Evolutionary conservation across 2,113 vertebrate genomes (phyloP).

Genomic region (Phrynosoma blainvillii): DNA sequence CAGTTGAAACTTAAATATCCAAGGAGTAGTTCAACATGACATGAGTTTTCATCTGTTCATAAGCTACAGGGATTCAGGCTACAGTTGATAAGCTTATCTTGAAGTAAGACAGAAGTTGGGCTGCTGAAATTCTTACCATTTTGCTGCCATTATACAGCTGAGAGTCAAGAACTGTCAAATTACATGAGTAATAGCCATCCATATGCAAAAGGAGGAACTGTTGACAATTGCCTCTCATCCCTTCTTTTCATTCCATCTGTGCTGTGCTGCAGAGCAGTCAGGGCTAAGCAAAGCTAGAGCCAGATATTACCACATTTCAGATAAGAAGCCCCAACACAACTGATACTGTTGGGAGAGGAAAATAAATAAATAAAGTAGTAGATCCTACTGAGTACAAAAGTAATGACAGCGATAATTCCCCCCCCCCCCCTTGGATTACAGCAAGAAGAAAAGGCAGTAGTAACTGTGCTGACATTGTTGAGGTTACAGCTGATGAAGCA

Average conservation of each 20-base stretch:
- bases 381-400: slow-evolving; percentile 39
- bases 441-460: slow-evolving; percentile 17
- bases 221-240: slow-evolving; percentile 63
- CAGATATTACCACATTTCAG: slow-evolving; percentile 29
- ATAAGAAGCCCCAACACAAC: slow-evolving; percentile 43
- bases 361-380: slow-evolving; percentile 5
- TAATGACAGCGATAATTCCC: slow-evolving; percentile 43
- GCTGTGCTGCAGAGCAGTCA: slow-evolving; percentile 34
- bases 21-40: slow-evolving; percentile 26
- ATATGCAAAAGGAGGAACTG: slow-evolving; percentile 63
- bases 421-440: slow-evolving; percentile 34
- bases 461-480: slow-evolving; percentile 40
- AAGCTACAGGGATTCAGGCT: slow-evolving; percentile 53
- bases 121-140: slow-evolving; percentile 69
- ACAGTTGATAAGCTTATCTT: slow-evolving; percentile 64
- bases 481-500: slow-evolving; percentile 28
- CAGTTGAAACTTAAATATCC: slow-evolving; percentile 20
- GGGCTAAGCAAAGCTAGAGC: slow-evolving; percentile 52
- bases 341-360: slow-evolving; percentile 53
- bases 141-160: slow-evolving; percentile 64
- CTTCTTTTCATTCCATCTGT: slow-evolving; percentile 30
- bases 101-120: slow-evolving; percentile 69
- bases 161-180: slow-evolving; percentile 73
- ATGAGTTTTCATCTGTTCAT: slow-evolving; percentile 38
- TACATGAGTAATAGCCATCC: slow-evolving; percentile 70